These are phyloP conservation scores for Phrixothrix hirtus DNA, from an alignment of 2,888 invertebrate genomes.

Conservation along the genomic window DNA sequence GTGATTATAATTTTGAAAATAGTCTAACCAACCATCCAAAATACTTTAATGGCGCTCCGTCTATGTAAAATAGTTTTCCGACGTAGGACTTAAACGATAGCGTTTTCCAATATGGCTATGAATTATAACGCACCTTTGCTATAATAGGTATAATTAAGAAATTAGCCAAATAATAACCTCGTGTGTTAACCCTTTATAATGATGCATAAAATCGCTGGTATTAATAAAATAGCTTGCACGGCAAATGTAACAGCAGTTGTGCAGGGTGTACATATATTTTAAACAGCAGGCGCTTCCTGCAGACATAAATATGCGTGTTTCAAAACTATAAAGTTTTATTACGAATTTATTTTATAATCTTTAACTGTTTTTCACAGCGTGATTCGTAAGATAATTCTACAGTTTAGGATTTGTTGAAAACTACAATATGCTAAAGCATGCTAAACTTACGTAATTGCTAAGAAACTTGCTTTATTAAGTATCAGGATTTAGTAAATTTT, in stretches of 20 bases:
- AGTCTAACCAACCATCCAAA: too few relatives aligned
- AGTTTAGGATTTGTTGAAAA: too few relatives aligned
- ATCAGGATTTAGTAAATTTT: too few relatives aligned
- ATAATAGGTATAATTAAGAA: conserved; percentile 21
- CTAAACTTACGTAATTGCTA: too few relatives aligned
- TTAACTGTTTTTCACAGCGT: conserved; percentile 17
- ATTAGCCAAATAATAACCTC: conserved; percentile 21
- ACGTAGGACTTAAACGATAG: too few relatives aligned
- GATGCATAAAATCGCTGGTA: conserved; percentile 26
- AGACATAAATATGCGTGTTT: conserved; percentile 28
- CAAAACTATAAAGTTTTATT: conserved; percentile 27
- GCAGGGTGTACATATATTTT: conserved; percentile 26
- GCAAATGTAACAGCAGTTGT: conserved; percentile 26
- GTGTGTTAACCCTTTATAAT: conserved; percentile 25
- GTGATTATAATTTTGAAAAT: too few relatives aligned
- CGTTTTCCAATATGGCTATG: too few relatives aligned
- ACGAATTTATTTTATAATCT: conserved; percentile 20
- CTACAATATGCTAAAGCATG: too few relatives aligned
- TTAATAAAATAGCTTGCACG: conserved; percentile 23
- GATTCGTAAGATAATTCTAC: conserved; percentile 1
- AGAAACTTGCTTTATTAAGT: too few relatives aligned
- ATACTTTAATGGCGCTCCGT: too few relatives aligned
- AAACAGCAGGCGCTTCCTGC: conserved; percentile 30
- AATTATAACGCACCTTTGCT: too few relatives aligned
- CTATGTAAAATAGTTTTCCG: too few relatives aligned